Evolutionary conservation across 2,797 vertebrate species (phyloP).

Genomic region (Xerus rutilus): DNA sequence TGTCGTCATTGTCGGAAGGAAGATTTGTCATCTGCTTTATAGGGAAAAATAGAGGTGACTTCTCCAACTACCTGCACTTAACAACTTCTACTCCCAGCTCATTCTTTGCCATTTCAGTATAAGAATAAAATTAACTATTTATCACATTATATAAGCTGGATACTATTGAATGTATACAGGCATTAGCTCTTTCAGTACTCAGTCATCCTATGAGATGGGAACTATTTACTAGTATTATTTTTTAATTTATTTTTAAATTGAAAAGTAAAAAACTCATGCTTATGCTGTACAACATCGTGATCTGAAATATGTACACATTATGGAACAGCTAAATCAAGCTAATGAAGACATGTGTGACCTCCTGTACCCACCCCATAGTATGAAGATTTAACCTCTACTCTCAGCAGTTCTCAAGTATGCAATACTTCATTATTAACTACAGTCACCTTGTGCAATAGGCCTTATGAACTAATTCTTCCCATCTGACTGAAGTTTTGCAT

Average conservation of each 20-base stretch:
- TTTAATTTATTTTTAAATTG: background rate
- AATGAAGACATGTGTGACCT: background rate
- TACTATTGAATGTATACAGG: background rate
- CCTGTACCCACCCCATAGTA: background rate
- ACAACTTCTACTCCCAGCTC: background rate
- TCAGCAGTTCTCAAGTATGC: background rate
- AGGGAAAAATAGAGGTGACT: background rate
- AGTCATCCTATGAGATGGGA: background rate
- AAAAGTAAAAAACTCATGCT: background rate
- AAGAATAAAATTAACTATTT: background rate
- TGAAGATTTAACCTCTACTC: background rate
- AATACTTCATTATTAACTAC: background rate
- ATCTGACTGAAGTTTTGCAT: background rate
- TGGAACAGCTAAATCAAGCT: background rate
- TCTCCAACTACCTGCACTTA: background rate
- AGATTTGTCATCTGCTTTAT: background rate
- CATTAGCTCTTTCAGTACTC: background rate
- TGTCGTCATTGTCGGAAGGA: background rate
- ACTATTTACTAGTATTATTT: background rate
- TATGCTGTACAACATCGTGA: background rate
- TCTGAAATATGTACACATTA: background rate
- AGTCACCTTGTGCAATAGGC: background rate
- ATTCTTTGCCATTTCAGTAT: background rate
- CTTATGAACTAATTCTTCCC: background rate
- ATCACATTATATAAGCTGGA: background rate